Evolutionary conservation across 2,797 vertebrate genomes (phyloP).

Genomic region (Pteronotus mesoamericanus): DNA sequence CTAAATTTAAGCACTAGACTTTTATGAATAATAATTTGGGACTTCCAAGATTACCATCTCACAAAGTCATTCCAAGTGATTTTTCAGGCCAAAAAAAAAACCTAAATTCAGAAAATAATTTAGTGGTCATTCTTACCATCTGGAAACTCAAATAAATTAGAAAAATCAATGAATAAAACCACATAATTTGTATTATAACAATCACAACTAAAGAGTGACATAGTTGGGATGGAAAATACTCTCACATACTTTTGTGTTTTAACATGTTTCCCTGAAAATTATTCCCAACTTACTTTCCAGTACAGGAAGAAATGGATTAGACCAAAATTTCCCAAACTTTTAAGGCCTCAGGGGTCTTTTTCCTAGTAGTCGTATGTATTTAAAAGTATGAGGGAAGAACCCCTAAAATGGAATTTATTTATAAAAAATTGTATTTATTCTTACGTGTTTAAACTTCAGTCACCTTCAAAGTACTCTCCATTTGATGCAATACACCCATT

Average conservation of each 20-base stretch:
- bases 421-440: neutral
- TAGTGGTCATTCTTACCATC: neutral
- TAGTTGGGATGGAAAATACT: neutral
- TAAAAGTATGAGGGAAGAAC: neutral
- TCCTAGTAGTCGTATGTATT: neutral
- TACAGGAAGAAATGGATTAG: neutral
- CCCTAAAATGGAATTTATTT: neutral
- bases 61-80: neutral
- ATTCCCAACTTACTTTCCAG: neutral
- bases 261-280: neutral
- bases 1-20: neutral
- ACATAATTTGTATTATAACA: neutral
- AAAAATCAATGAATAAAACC: neutral
- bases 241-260: neutral
- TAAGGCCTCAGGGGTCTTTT: neutral
- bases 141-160: neutral
- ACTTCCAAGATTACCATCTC: neutral
- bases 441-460: neutral
- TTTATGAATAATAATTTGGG: neutral
- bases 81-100: conserved; percentile 20
- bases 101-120: conserved; percentile 9
- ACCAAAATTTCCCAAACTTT: neutral
- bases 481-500: neutral
- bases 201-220: neutral
- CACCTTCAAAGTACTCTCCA: neutral